A percentile compares a stretch with the other conserved stretches of the same genome.
Conservation (phyloP, 1,140 invertebrate species). For the Maconellicoccus hirsutus region DNA sequence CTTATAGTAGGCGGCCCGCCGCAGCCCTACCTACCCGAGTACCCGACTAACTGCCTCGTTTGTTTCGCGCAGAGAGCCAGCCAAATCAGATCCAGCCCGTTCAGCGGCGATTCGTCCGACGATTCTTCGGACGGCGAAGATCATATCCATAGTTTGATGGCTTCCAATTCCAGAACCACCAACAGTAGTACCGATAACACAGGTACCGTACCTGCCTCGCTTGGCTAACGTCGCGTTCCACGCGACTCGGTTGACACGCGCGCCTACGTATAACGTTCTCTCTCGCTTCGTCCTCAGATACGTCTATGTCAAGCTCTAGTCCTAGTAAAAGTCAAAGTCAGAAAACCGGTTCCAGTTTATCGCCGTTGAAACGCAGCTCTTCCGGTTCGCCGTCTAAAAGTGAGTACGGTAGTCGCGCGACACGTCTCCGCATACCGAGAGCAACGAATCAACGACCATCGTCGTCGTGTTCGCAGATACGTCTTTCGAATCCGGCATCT, state of each 20-base stretch:
- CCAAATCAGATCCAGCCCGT: conserved; percentile 89
- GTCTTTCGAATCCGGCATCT: conserved; percentile 83
- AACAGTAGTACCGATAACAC: conserved; percentile 35
- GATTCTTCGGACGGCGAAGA: conserved; percentile 84
- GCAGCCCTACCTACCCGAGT: no score
- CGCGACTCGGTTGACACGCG: no score
- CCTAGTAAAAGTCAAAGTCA: conserved; percentile 73
- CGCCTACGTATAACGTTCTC: no score
- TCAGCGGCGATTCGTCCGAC: conserved; percentile 87
- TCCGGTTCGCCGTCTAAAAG: conserved; percentile 72
- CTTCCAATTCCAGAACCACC: conserved; percentile 38
- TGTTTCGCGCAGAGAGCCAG: conserved; percentile 60
- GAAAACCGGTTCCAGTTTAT: conserved; percentile 68
- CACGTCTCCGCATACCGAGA: no score
- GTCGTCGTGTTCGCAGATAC: conserved; percentile 65
- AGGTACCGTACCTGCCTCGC: conserved; percentile 26
- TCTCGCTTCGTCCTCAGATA: conserved; percentile 33
- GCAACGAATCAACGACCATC: no score
- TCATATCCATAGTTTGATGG: not conserved
- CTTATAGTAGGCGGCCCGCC: no score
- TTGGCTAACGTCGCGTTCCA: no score
- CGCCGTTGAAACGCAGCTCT: conserved; percentile 70
- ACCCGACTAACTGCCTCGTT: not conserved
- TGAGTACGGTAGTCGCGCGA: no score
- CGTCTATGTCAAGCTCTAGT: conserved; percentile 44